Base-by-base conservation (phyloP, 2,797 vertebrate species). In the Chrosomus eos region DNA sequence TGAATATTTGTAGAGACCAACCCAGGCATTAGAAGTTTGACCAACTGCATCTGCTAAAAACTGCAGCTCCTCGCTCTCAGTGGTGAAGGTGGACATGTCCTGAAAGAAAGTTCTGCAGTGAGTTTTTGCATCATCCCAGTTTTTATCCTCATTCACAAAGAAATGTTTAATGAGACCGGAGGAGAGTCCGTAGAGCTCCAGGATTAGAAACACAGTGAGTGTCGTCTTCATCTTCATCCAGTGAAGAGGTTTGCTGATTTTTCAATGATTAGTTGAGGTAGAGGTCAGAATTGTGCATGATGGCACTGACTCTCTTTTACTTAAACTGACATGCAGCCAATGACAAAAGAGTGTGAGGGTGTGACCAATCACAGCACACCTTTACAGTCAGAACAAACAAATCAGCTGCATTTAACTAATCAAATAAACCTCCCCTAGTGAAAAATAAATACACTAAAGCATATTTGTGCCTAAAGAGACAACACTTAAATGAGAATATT, bases 31-130 rank as follows among this genome's bases (percentile, higher is more conserved):
- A 45, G 7, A 81, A 55, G 62, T 13, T 48, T 53, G 13, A 77
- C n/a, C 0, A 31, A 7, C 21, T n/a, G 28, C 8, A 68, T 48
- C 38, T 72, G 23, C 14, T 1, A 55, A 68, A 71, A 88, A 78
- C 0, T 51, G 43, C 11, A 21, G 58, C 16, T 58, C n/a, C 71
- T 88, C 81, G 1, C 31, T 68, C 3, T 3, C 1, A 11, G 19
- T 43, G n/a, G 33, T 64, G 33, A 86, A 67, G 16, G 55, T 86
- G 19, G 87, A 88, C 16, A 86, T 26, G 78, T 81, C 84, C 55
- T 51, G 6, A 83, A 64, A 72, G 28, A 7, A 0, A 28, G 18
- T 6, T 72, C 18, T 83, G 70, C 81, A 88, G 81, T 66, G 43
- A 33, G 33, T 31, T 31, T 31, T 31, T 10, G 87, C 87, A 40